These are phyloP conservation scores for Stichopus chloronotus DNA, from an alignment of 35 echinoderm and acorn worm genomes.

Conservation along the genomic window DNA sequence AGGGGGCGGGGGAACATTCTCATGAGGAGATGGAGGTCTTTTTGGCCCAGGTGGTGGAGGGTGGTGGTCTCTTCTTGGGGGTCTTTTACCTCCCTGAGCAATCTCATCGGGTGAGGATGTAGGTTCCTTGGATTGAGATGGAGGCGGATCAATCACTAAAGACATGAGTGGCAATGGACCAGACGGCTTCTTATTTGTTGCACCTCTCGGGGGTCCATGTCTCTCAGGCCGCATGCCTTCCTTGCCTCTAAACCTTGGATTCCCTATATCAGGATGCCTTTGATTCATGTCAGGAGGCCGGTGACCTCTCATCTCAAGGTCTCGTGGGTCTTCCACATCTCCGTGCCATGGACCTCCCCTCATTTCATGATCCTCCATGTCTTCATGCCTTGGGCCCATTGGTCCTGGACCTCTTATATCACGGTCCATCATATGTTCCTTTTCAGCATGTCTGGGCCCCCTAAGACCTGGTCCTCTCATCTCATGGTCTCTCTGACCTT, in stretches of 20 bases:
- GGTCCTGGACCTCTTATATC: conserved; percentile 3
- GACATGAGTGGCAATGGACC: conserved; percentile 40
- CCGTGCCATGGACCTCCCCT: conserved; percentile 12
- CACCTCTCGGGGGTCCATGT: not conserved
- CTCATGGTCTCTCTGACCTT: not conserved
- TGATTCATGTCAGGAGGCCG: not conserved
- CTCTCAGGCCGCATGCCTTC: not conserved
- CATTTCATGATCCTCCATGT: not conserved
- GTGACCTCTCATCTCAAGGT: conserved; percentile 10
- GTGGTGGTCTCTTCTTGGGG: not conserved
- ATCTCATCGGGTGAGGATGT: not conserved
- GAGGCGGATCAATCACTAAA: conserved; percentile 13
- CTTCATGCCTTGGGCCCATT: not conserved
- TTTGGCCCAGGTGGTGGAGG: too few species aligned
- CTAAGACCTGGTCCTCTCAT: conserved; percentile 5
- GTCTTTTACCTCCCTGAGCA: not conserved
- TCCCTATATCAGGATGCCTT: conserved; percentile 10
- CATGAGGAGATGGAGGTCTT: not conserved
- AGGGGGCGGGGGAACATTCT: not conserved
- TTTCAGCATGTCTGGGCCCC: not conserved
- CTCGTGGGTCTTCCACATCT: not conserved
- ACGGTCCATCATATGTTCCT: not conserved
- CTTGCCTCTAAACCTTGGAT: conserved; percentile 35
- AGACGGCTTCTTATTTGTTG: not conserved
- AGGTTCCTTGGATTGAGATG: not conserved